Evolutionary conservation across 2,888 invertebrate species (phyloP), one percentile per base, ranked within the genome.

Genomic region (Chloromyia formosa): DNA sequence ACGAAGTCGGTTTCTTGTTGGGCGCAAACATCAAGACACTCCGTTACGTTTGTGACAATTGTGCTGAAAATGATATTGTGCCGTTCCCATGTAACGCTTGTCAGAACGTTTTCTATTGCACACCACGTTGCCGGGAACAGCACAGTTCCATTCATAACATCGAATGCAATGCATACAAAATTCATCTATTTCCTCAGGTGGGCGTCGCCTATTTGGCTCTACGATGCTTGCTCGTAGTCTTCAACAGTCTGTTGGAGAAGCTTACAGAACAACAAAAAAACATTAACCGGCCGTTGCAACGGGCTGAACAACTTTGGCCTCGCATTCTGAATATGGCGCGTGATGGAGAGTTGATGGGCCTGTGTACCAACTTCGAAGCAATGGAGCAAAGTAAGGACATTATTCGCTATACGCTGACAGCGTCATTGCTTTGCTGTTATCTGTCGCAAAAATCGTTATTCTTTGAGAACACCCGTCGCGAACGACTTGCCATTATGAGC

Each of bases 131-230:
- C 81, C 87, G 88, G 12, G 80, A 85, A 0, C 82, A 83, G 5
- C 90, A 91, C 1, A 78, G 82, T 1, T 79, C 81, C 1, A 89
- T 90, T 80, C 95, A 95, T 83, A 86, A 86, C 71, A 92, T 90
- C 88, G 92, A 95, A 84, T 95, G 95, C 81, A 83, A 83, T 9
- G 92, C 90, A 5, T 88, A 89, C 77, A 88, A 87, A 78, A 86
- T 88, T 10, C 86, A 88, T 54, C 85, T 94, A 12, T 90, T 92
- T 82, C 87, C 90, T 74, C 88, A 91, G 69, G 89, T 94, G 54
- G 94, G 95, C 40, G 91, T 95, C 76, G 92, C 91, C 0, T 93
- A 94, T 83, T 88, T 94, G 75, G 94, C 92, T n/a, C 86, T 93
- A 81, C 88, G 88, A 82, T 89, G 91, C 1, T 85, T 94, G 23